Evolutionary conservation across 2,113 vertebrate species (phyloP).

Genomic region (Aleadryas rufinucha): DNA sequence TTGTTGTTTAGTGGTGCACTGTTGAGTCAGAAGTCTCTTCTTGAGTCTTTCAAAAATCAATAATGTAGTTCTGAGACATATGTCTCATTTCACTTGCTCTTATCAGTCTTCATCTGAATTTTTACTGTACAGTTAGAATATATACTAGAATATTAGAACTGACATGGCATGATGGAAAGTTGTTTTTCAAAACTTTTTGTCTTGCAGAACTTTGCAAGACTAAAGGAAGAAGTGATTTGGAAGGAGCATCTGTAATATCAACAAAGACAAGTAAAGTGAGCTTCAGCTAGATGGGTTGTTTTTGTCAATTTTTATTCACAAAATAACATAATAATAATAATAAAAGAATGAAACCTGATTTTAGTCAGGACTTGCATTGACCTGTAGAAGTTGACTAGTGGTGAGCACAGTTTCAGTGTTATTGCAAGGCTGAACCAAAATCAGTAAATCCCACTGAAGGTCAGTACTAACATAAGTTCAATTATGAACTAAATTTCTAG

Average conservation of each 20-base stretch:
- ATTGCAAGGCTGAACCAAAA: background rate
- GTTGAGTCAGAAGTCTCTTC: background rate
- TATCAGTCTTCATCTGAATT: background rate
- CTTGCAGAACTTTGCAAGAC: background rate
- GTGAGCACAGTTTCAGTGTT: background rate
- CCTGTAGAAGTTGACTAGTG: background rate
- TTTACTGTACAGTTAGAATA: background rate
- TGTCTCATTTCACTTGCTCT: background rate
- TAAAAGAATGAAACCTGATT: background rate
- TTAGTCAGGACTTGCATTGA: background rate
- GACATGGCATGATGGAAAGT: background rate
- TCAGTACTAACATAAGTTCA: background rate
- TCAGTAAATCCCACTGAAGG: background rate
- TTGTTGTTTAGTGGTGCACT: background rate
- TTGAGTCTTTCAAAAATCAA: background rate
- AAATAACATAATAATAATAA: background rate
- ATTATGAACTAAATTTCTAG: background rate
- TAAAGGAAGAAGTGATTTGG: background rate
- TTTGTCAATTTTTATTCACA: background rate
- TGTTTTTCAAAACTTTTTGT: background rate
- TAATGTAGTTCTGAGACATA: background rate
- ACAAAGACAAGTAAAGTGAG: background rate
- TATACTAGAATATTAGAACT: background rate
- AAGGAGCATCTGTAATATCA: background rate
- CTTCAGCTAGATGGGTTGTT: background rate